Conservation (phyloP, 2,797 vertebrate species). For the Lagodon rhomboides region DNA sequence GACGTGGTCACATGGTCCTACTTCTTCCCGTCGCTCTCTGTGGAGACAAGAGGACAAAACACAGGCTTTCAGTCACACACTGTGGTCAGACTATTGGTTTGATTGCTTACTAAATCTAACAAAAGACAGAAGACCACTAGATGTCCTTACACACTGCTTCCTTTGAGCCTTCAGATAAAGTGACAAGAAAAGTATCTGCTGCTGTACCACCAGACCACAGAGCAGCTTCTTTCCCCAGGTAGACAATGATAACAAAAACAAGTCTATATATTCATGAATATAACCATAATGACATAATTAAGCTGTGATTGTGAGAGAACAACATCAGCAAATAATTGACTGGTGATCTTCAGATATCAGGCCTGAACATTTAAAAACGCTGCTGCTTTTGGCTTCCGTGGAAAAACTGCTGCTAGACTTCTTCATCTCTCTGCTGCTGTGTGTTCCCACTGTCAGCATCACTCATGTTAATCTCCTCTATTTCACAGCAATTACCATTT, state of each 20-base stretch:
- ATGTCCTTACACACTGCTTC: too few relatives aligned
- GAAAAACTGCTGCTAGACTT: not conserved
- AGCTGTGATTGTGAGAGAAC: not conserved
- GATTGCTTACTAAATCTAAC: not conserved
- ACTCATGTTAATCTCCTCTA: slow-evolving; percentile 24
- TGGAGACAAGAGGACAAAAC: slow-evolving; percentile 75
- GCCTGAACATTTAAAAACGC: not conserved
- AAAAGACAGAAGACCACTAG: not conserved
- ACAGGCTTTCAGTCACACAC: not conserved
- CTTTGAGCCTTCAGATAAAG: not conserved
- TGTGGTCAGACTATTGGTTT: not conserved
- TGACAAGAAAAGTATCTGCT: too few relatives aligned
- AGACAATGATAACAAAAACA: slow-evolving; percentile 5
- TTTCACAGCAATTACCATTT: slow-evolving; percentile 52
- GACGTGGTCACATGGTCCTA: slow-evolving; percentile 90
- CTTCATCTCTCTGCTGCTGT: not conserved
- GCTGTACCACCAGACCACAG: too few relatives aligned
- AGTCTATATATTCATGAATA: not conserved
- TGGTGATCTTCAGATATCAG: not conserved
- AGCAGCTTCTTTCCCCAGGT: not conserved
- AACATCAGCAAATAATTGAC: slow-evolving; percentile 14
- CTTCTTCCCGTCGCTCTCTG: slow-evolving; percentile 94
- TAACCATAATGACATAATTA: not conserved
- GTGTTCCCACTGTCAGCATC: slow-evolving; percentile 5
- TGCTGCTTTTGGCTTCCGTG: not conserved